phyloP scores from a whole-genome alignment of 2,888 invertebrate species.

The Amblyjoppa fuscipennis region DNA sequence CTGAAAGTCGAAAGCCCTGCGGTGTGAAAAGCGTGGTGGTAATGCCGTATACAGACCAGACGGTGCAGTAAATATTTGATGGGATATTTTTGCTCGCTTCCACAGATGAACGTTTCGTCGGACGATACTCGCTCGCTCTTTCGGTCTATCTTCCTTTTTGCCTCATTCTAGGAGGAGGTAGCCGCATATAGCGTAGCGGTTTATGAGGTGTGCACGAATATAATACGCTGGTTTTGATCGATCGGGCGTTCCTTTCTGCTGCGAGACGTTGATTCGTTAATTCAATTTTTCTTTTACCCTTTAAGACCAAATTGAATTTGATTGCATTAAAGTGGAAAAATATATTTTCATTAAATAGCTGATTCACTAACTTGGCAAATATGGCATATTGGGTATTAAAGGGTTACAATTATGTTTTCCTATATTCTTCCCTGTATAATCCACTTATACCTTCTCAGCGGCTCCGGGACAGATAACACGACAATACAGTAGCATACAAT shows the following conservation, averaged over 20 bases:
- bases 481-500: neutral
- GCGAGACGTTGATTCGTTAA: no score
- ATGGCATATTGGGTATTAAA: no score
- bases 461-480: neutral
- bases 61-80: slow-evolving; percentile 35
- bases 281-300: no score
- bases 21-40: neutral
- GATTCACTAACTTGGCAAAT: neutral
- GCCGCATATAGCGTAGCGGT: neutral
- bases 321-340: no score
- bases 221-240: neutral
- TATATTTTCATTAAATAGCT: no score
- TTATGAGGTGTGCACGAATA: neutral
- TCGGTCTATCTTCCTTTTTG: neutral
- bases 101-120: neutral
- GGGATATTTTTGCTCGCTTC: neutral
- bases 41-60: neutral
- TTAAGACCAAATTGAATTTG: no score
- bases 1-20: neutral
- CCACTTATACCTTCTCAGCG: neutral
- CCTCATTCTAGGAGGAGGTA: neutral
- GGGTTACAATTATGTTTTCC: neutral
- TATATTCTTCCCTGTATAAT: neutral
- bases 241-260: no score
- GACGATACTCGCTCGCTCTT: neutral